Evolutionary conservation across 1,140 invertebrate genomes (phyloP).

Genomic region (Dendrolimus punctatus): DNA sequence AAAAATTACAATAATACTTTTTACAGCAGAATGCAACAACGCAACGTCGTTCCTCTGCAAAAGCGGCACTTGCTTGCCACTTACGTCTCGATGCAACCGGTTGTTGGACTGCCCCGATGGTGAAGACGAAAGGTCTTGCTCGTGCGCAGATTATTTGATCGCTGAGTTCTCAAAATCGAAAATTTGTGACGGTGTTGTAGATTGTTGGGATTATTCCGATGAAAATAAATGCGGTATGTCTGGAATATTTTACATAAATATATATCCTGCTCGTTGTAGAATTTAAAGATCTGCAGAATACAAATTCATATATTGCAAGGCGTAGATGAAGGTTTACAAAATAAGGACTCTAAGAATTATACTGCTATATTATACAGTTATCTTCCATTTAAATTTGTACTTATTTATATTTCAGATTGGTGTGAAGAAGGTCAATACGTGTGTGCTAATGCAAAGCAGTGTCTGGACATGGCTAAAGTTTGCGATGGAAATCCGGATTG

Average conservation of each 20-base stretch:
- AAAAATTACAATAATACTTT: not conserved
- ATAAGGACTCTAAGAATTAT: too few relatives aligned
- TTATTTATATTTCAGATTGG: constrained; percentile 75
- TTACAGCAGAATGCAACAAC: constrained; percentile 68
- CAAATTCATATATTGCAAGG: too few relatives aligned
- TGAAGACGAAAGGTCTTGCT: constrained; percentile 82
- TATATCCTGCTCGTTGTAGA: too few relatives aligned
- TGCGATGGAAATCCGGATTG: constrained; percentile 87
- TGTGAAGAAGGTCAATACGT: constrained; percentile 82
- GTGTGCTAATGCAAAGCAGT: constrained; percentile 80
- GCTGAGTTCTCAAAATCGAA: constrained; percentile 80
- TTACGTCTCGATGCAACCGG: constrained; percentile 81
- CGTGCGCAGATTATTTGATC: constrained; percentile 83
- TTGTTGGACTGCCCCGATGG: constrained; percentile 81
- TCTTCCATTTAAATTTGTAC: not conserved
- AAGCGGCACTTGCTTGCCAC: constrained; percentile 79
- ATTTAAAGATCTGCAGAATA: too few relatives aligned
- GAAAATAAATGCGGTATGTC: constrained; percentile 82
- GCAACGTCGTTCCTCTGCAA: constrained; percentile 72
- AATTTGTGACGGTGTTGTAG: constrained; percentile 85
- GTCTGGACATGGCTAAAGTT: constrained; percentile 76
- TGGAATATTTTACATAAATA: not conserved
- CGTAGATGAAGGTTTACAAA: too few relatives aligned
- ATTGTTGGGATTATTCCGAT: constrained; percentile 87
- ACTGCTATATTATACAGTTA: too few relatives aligned